Evolutionary conservation across 2,113 vertebrate species (phyloP), one percentile per base, ranked within the genome.

Genomic region (Acanthochromis polyacanthus): DNA sequence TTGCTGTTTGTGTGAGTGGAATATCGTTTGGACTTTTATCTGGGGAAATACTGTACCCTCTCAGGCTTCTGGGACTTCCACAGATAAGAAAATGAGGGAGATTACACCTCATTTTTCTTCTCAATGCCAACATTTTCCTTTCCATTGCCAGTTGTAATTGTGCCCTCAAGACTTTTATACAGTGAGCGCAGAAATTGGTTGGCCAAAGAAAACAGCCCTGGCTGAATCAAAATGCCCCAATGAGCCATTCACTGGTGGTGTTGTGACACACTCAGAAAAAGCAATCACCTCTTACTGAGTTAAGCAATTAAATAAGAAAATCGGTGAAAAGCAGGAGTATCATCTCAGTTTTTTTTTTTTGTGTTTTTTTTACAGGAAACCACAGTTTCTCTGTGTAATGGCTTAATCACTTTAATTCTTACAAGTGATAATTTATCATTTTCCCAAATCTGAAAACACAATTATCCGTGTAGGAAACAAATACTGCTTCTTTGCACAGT

Each of bases 61-160:
- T 78, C 59, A 62, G 82, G 72, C 75, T 79, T 78, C 82, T 88
- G 80, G 73, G 71, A 85, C 87, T 70, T 80, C 62, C 10, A 17
- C 43, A 78, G 87, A 89, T 88, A 89, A 89, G 82, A 89, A 88
- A 92, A 88, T 90, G 80, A 82, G 79, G 53, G 46, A 77, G 85
- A 87, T 91, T 92, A 88, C 78, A 79, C 78, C 84, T 88, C 74
- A 66, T 93, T 90, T 92, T 92, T 93, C 90, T 91, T 84, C 84
- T 84, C 83, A 89, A 77, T 68, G 77, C 86, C 88, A 90, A 87
- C 80, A 82, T 91, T 90, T 91, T 91, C 85, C 75, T 88, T 89
- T 66, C 83, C 66, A 62, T 81, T 85, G 85, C 86, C 20, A 56
- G 78, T 81, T 80, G 83, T 92, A 92, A 93, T 93, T 88, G 83